Evolutionary conservation across 2,113 vertebrate genomes (phyloP), one percentile per base, ranked within the genome.

Genomic region (Geococcyx californianus): DNA sequence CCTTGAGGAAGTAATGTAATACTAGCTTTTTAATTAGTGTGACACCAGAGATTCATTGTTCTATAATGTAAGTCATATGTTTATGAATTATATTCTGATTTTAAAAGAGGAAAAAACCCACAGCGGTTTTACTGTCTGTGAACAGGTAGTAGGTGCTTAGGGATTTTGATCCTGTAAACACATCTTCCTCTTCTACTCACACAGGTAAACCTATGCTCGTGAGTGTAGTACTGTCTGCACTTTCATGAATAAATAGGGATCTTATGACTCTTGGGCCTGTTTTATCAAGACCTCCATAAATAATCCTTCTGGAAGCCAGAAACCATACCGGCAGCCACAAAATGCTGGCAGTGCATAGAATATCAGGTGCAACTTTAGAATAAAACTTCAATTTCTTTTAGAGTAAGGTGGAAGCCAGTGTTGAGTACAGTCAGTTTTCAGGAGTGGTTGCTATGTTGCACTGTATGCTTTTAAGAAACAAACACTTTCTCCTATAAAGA

Each of bases 1-100:
- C 98, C 97, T 98, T 95, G 97, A 98, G 98, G 98, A 98, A 97
- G 95, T 95, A 98, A 98, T 98, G 97, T 97, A 98, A 98, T 98
- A 95, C 17, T 74, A 94, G 95, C 93, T 97, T 98, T 98, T 98
- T 98, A 98, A 98, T 98, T 98, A 98, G 97, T 73, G 90, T 26
- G 93, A 95, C 98, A 97, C 97, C 91, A 47, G 97, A 98, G 98
- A 98, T 95, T 97, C 97, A 96, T 96, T 87, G 95, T 97, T 96
- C 93, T 96, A 59, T 90, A 77, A 88, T 95, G 85, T 72, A 89
- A 97, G 86, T 91, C 95, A 72, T 70, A 84, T 97, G 97, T 97
- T 98, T 97, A 94, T 98, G 96, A 98, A 97, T 90, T 75, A 89
- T 73, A 91, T 92, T 93, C 84, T 94, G 67, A 76, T 95, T 96